These are phyloP conservation scores for Bugulina stolonifera DNA, from an alignment of 2,888 invertebrate genomes.

Conservation along the genomic window DNA sequence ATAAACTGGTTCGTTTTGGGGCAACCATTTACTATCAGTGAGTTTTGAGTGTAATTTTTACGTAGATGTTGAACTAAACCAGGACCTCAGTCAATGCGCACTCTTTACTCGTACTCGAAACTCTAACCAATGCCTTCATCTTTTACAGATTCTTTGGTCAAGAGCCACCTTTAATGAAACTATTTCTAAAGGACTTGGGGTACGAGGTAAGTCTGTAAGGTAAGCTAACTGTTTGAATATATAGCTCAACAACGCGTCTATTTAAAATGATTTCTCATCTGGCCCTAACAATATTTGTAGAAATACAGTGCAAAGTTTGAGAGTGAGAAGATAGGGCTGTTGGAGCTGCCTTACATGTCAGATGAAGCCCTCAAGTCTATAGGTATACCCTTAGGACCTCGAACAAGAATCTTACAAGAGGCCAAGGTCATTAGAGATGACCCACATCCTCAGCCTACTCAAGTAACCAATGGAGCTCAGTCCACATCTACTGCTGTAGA, in stretches of 20 bases:
- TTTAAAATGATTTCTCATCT: too few relatives aligned
- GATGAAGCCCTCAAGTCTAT: conserved; percentile 80
- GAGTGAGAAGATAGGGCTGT: conserved; percentile 74
- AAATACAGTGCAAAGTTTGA: conserved; percentile 79
- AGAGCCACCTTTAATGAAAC: conserved; percentile 80
- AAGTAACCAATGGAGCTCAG: not conserved
- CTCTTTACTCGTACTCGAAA: too few relatives aligned
- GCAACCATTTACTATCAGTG: too few relatives aligned
- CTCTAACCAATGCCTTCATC: too few relatives aligned
- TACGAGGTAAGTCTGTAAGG: conserved; percentile 64
- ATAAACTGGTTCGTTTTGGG: not conserved
- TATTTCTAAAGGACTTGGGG: conserved; percentile 82
- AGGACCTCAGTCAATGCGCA: too few relatives aligned
- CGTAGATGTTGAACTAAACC: too few relatives aligned
- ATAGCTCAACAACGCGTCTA: too few relatives aligned
- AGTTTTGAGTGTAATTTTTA: too few relatives aligned
- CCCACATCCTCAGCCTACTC: not conserved
- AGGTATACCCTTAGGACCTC: conserved; percentile 82
- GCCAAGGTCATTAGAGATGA: not conserved
- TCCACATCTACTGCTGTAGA: too few relatives aligned
- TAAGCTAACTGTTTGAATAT: too few relatives aligned
- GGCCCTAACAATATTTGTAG: too few relatives aligned
- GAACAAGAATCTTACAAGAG: conserved; percentile 82
- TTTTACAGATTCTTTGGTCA: conserved; percentile 72
- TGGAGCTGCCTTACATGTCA: conserved; percentile 81